Base-by-base conservation (phyloP, 2,113 vertebrate genomes). In the Megaptera novaeangliae region DNA sequence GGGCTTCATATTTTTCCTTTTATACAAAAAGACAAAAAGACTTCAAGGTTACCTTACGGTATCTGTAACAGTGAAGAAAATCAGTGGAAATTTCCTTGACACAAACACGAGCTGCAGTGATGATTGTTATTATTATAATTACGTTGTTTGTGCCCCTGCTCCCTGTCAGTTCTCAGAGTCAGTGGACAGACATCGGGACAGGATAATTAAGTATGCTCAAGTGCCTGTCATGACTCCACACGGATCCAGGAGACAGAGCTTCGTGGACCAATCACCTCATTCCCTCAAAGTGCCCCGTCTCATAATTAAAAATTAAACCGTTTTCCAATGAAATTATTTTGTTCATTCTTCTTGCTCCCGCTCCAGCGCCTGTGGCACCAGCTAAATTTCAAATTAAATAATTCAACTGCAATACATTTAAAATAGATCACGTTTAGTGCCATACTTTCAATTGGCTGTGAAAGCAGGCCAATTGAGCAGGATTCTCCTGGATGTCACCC, bases 311-410 rank as follows among this genome's bases (percentile, higher is more conserved):
- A 98, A 97, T 98, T 98, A 97, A 98, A 98, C 95, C 81, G 0
- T 89, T 98, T 98, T 97, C 95, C 96, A 96, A 68, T 94, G 96
- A 97, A 98, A 97, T 98, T 96, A 98, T 98, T 98, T 95, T 29
- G 84, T 91, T 97, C 97, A 97, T 98, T 98, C 94, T 98, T 98
- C 96, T 98, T 96, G 88, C 29, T 96, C 94, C 88, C 0, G 49
- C 96, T 94, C 49, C 84, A 95, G 71, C n/a, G 97, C 97, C 98
- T 97, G 96, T 97, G 97, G 97, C 98, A 97, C 96, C 81, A 94
- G 94, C 96, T 98, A 98, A 98, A 98, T 98, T 98, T 97, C 52
- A 1, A 97, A 97, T 98, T 98, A 98, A 98, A 98, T 98, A 98
- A 98, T 98, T 98, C 95, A 98, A 88, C 87, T 77, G 96, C 91